Base-by-base conservation (phyloP, 1,140 invertebrate genomes). In the Pollicipes pollicipes region DNA sequence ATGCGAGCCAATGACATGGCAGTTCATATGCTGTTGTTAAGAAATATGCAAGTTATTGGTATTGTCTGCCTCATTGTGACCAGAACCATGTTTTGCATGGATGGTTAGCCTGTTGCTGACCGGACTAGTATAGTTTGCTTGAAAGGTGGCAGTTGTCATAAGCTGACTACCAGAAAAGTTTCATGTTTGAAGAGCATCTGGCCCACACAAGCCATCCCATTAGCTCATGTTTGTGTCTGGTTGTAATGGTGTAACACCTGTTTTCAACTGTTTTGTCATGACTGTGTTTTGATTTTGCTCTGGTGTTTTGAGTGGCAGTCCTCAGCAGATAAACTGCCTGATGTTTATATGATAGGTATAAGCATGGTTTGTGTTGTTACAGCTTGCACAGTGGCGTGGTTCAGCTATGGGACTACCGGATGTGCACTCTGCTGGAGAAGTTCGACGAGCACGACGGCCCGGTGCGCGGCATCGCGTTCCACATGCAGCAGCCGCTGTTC, bases 381-480 rank as follows among this genome's bases (percentile, higher is more conserved):
- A 97, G 95, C 84, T 88, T 99, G 71, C 97, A 99, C 85, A 98
- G 91, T 85, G 97, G 97, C 68, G 87, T 96, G 64, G 98, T 99
- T 76, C 97, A 99, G 80, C 82, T 99, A 72, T 99, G 97, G 97
- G 97, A 99, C 80, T 99, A 99, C 82, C 91, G 97, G 72, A 98
- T 99, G 95, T 97, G 95, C 80, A 97, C 97, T 24, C 82, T 99
- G 68, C 83, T 99, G 72, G 97, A 99, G 77, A 99, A 99, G 82
- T 99, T 98, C 82, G 97, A 99, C 81, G 97, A 99, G 80, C 97
- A 99, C 79, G 97, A 99, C 82, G 97, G 97, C 2, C 97, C 97
- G 24, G 97, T 99, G 27, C 85, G 97, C 78, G 95, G 97, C 73
- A 95, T 99, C 72, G 94, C 93, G 80, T 99, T 99, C 79, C 97